phyloP scores from a whole-genome alignment of 2,888 invertebrate genomes.

The Eledona agricola region DNA sequence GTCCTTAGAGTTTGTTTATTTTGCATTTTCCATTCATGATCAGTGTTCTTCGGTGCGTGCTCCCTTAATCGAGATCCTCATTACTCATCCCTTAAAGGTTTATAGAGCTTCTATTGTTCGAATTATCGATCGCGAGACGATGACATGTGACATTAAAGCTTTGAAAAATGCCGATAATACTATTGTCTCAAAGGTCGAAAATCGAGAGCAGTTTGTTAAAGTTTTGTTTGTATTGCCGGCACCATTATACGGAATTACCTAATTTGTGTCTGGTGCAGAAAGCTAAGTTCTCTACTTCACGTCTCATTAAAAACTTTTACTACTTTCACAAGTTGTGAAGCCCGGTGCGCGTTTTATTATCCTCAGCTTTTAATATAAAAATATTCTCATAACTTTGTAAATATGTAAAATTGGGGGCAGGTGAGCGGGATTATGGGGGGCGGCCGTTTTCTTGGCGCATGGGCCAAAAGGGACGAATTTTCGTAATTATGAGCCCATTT shows the following conservation, averaged over 20 bases:
- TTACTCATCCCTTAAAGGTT: conserved; percentile 16
- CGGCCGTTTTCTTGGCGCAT: too few species aligned
- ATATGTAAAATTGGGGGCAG: too few species aligned
- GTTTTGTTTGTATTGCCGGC: conserved; percentile 13
- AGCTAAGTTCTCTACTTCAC: conserved; percentile 15
- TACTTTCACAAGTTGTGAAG: conserved; percentile 8
- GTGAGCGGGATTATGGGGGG: too few species aligned
- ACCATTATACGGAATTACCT: conserved; percentile 8
- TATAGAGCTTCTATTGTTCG: conserved; percentile 7
- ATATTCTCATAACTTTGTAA: too few species aligned
- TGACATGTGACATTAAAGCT: too few species aligned
- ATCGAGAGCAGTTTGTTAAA: conserved; percentile 13
- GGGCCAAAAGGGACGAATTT: conserved; percentile 13
- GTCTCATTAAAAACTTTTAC: conserved; percentile 27
- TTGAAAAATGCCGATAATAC: too few species aligned
- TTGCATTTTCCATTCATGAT: conserved; percentile 20
- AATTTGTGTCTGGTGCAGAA: conserved; percentile 12
- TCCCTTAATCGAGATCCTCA: conserved; percentile 16
- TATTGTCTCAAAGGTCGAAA: too few species aligned
- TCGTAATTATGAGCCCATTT: conserved; percentile 34
- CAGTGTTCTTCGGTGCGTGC: conserved; percentile 2
- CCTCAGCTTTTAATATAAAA: conserved; percentile 14
- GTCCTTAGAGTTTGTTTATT: conserved; percentile 10
- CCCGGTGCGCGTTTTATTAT: conserved; percentile 7
- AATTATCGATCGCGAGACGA: too few species aligned